These are phyloP conservation scores for Ophonus ardosiacus DNA, from an alignment of 2,888 invertebrate species.

Conservation along the genomic window DNA sequence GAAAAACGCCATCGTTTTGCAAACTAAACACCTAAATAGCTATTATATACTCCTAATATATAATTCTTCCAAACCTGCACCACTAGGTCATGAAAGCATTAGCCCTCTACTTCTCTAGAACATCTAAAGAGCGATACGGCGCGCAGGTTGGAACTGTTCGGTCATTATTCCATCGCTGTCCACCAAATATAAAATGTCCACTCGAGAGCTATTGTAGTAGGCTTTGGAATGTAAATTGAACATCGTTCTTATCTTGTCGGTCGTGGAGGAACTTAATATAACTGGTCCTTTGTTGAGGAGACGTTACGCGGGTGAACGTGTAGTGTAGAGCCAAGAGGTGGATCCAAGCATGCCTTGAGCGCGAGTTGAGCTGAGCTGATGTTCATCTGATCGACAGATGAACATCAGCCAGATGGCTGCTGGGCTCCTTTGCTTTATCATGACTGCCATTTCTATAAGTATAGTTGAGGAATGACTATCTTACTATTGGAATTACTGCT, in stretches of 20 bases:
- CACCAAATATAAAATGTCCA: slow-evolving; percentile 74
- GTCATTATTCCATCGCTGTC: slow-evolving; percentile 65
- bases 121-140: too few relatives aligned
- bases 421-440: slow-evolving; percentile 20
- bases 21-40: too few relatives aligned
- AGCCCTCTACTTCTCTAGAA: too few relatives aligned
- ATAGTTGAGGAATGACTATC: slow-evolving; percentile 8
- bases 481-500: slow-evolving; percentile 24
- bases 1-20: too few relatives aligned
- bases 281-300: slow-evolving; percentile 58
- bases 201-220: slow-evolving; percentile 72
- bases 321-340: not conserved
- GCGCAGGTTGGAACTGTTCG: slow-evolving; percentile 3
- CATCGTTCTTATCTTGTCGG: slow-evolving; percentile 73
- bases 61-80: too few relatives aligned
- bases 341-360: slow-evolving; percentile 8
- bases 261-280: slow-evolving; percentile 57
- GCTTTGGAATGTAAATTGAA: slow-evolving; percentile 75
- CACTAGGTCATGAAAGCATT: too few relatives aligned
- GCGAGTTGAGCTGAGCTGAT: not conserved
- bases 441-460: slow-evolving; percentile 27
- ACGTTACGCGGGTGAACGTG: slow-evolving; percentile 39
- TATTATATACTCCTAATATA: too few relatives aligned
- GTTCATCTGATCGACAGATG: slow-evolving; percentile 43
- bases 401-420: slow-evolving; percentile 43